Evolutionary conservation across 2,888 invertebrate genomes (phyloP).

Genomic region (Gastrophysa polygoni): DNA sequence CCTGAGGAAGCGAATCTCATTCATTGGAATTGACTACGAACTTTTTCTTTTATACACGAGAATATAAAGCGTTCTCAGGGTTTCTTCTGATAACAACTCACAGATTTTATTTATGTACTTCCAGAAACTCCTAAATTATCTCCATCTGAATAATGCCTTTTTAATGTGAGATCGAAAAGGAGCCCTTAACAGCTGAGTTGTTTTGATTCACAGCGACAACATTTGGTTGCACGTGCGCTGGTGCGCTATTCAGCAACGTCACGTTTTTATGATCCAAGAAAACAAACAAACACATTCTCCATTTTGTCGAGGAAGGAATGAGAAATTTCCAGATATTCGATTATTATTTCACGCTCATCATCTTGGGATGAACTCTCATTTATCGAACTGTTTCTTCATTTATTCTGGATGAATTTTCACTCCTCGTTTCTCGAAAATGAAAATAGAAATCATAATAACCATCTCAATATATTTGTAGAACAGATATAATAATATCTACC

Average conservation of each 20-base stretch:
- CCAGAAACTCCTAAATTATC: conserved; percentile 11
- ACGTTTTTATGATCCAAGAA: no score
- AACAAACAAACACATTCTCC: no score
- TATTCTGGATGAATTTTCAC: no score
- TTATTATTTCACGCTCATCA: no score
- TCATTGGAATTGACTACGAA: background rate
- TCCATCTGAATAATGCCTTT: conserved; percentile 12
- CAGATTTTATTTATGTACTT: conserved; percentile 14
- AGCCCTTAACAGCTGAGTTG: conserved; percentile 12
- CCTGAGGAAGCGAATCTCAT: background rate
- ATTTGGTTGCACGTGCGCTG: conserved; percentile 11
- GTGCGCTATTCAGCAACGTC: background rate
- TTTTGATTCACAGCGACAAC: conserved; percentile 8
- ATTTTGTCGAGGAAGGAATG: no score
- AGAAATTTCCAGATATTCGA: no score
- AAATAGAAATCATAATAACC: no score
- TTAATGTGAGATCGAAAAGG: conserved; percentile 7
- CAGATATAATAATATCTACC: no score
- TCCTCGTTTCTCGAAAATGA: no score
- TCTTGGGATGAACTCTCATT: no score
- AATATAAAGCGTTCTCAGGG: conserved; percentile 5
- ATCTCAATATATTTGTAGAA: no score
- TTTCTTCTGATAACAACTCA: conserved; percentile 4
- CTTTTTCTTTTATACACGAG: background rate
- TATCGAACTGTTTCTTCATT: no score